Evolutionary conservation across 2,888 invertebrate genomes (phyloP).

Genomic region (Oasisia sp.): DNA sequence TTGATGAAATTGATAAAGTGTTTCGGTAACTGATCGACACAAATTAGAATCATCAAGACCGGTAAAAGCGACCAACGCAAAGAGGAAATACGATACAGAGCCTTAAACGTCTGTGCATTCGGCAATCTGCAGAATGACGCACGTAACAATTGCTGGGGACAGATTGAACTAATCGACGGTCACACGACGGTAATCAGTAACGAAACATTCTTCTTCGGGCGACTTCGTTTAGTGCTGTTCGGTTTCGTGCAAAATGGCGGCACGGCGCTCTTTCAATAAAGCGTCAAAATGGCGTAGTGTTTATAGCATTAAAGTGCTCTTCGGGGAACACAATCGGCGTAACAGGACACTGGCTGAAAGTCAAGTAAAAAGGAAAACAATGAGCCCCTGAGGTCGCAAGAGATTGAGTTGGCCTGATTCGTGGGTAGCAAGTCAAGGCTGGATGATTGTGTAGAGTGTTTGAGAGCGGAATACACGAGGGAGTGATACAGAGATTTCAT

Average conservation of each 20-base stretch:
- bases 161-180: neutral
- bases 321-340: neutral
- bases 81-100: neutral
- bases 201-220: neutral
- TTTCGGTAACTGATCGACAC: neutral
- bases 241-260: too few relatives aligned
- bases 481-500: too few relatives aligned
- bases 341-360: neutral
- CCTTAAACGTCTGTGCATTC: neutral
- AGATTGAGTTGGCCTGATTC: neutral
- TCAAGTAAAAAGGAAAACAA: neutral
- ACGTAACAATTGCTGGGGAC: neutral
- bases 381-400: neutral
- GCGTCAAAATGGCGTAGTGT: neutral
- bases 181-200: neutral
- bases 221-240: neutral
- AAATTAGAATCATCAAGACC: constrained; percentile 9
- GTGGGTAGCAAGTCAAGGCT: neutral
- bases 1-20: neutral
- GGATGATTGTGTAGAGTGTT: neutral
- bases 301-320: neutral
- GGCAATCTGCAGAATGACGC: neutral
- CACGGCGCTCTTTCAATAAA: neutral
- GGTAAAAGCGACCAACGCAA: neutral
- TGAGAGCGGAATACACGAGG: neutral